phyloP scores from a whole-genome alignment of 2,113 vertebrate species.

The Aleadryas rufinucha region DNA sequence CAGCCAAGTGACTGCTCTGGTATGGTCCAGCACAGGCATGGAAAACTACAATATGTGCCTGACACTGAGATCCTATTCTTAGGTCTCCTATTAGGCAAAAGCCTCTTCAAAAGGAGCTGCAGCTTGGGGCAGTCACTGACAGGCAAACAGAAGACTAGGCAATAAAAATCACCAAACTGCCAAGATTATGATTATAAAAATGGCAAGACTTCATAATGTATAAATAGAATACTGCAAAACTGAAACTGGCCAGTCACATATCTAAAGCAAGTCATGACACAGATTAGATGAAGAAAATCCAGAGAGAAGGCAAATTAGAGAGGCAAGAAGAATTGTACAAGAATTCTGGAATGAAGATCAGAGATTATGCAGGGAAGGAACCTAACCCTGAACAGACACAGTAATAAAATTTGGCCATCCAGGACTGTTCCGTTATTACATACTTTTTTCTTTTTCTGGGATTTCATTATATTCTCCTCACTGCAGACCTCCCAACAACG shows the following conservation, averaged over 20 bases:
- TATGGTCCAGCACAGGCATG: not conserved
- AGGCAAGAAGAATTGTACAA: not conserved
- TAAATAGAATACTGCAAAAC: not conserved
- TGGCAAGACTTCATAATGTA: not conserved
- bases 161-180: not conserved
- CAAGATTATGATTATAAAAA: not conserved
- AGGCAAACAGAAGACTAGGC: not conserved
- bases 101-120: not conserved
- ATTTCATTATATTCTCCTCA: not conserved
- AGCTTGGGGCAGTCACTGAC: not conserved
- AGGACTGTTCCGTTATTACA: not conserved
- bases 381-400: not conserved
- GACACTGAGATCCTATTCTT: not conserved
- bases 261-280: not conserved
- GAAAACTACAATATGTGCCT: not conserved
- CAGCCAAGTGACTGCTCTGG: not conserved
- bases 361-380: not conserved
- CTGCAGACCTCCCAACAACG: slow-evolving; percentile 3
- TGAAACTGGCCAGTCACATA: not conserved
- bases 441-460: not conserved
- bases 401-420: not conserved
- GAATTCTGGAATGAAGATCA: not conserved
- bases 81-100: not conserved
- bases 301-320: not conserved
- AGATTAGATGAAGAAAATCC: not conserved